phyloP scores from a whole-genome alignment of 2,888 invertebrate genomes.

The Tuta absoluta region DNA sequence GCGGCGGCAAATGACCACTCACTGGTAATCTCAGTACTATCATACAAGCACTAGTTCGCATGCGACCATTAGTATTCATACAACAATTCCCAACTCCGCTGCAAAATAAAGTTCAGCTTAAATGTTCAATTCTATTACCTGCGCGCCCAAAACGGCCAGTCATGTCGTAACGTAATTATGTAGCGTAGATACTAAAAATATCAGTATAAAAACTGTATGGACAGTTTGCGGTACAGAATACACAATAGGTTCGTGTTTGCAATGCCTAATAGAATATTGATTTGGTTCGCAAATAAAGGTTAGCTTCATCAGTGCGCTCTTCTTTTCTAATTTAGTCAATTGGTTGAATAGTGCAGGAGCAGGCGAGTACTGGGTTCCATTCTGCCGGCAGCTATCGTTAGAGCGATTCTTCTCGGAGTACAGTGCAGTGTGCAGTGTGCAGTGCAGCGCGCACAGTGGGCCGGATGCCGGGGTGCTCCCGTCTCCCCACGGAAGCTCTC shows the following conservation, averaged over 20 bases:
- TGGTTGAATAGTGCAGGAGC: conserved; percentile 44
- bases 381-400: conserved; percentile 48
- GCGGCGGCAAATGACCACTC: conserved; percentile 27
- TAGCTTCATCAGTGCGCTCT: conserved; percentile 34
- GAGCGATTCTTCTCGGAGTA: conserved; percentile 49
- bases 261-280: conserved; percentile 31
- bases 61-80: conserved; percentile 17
- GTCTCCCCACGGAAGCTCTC: conserved; percentile 47
- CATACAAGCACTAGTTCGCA: conserved; percentile 19
- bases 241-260: conserved; percentile 40
- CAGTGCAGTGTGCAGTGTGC: conserved; percentile 33
- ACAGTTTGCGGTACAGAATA: conserved; percentile 43
- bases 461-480: conserved; percentile 38
- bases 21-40: conserved; percentile 16
- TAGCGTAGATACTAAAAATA: conserved; percentile 38
- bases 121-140: conserved; percentile 21
- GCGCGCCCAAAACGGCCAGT: conserved; percentile 13
- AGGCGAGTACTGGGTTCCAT: conserved; percentile 47
- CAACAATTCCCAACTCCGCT: conserved; percentile 13
- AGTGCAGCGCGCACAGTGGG: conserved; percentile 29
- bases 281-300: conserved; percentile 24
- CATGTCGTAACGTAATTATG: conserved; percentile 22
- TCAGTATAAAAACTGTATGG: conserved; percentile 42
- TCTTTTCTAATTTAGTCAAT: conserved; percentile 47
- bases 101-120: conserved; percentile 19